A percentile compares a stretch with the other conserved stretches of the same genome.
Evolutionary conservation across 2,797 vertebrate species (phyloP).

Genomic region (Pachyuromys duprasi): DNA sequence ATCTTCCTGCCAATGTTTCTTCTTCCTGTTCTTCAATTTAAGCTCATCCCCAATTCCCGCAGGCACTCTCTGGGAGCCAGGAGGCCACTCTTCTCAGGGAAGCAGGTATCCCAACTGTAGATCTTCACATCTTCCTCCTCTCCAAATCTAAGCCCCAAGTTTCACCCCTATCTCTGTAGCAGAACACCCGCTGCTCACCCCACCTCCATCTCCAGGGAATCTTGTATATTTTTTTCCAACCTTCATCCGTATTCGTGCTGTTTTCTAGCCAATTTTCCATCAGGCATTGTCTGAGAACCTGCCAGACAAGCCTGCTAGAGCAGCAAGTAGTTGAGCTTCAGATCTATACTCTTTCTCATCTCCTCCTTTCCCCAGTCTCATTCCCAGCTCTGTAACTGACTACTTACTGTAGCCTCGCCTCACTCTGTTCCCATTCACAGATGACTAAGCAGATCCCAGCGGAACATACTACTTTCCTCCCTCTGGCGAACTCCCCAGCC

Average conservation of each 20-base stretch:
- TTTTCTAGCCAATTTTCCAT: not conserved
- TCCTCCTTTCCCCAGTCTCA: not conserved
- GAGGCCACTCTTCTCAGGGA: not conserved
- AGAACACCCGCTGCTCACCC: too few relatives aligned
- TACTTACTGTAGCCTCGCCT: not conserved
- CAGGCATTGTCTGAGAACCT: not conserved
- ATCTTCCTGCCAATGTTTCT: not conserved
- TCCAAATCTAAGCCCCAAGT: not conserved
- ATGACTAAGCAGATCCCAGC: not conserved
- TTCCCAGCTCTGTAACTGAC: not conserved
- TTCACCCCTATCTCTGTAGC: not conserved
- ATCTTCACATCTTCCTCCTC: not conserved
- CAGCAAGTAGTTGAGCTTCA: not conserved
- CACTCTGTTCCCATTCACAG: not conserved
- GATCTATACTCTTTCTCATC: not conserved
- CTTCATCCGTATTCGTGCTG: too few relatives aligned
- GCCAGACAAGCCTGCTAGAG: not conserved
- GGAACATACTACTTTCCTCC: not conserved
- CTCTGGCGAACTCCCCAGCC: not conserved
- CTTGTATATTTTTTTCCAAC: not conserved
- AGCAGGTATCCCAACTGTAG: not conserved
- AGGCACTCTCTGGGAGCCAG: not conserved
- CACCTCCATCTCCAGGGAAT: not conserved
- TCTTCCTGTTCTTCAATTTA: not conserved
- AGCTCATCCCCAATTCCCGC: not conserved